Conservation (phyloP, 2,888 invertebrate species). For the Amorpha juglandis region DNA sequence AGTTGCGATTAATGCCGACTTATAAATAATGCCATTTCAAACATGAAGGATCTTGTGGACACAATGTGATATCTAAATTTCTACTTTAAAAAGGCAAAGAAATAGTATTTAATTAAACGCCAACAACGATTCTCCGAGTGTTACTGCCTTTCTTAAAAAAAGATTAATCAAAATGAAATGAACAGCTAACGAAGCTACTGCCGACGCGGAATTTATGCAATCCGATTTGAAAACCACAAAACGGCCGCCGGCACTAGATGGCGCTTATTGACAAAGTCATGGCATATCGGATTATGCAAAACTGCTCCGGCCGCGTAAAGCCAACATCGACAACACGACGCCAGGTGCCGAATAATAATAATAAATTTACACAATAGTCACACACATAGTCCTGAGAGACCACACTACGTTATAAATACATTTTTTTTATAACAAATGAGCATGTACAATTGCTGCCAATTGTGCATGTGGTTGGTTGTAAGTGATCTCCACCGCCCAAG, state of each 20-base stretch:
- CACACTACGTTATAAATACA: too few relatives aligned
- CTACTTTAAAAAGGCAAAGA: not conserved
- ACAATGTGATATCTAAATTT: not conserved
- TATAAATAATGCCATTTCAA: too few relatives aligned
- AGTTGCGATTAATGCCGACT: too few relatives aligned
- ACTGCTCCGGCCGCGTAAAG: constrained; percentile 8
- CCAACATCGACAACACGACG: not conserved
- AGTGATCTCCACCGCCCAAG: too few relatives aligned
- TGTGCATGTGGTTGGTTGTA: too few relatives aligned
- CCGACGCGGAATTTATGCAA: constrained; percentile 20
- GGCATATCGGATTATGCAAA: constrained; percentile 27
- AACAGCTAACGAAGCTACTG: constrained; percentile 14
- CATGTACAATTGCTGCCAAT: too few relatives aligned
- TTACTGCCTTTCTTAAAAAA: constrained; percentile 8
- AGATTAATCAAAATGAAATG: constrained; percentile 21
- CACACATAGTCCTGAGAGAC: too few relatives aligned
- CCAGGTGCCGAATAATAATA: too few relatives aligned
- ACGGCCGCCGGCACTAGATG: constrained; percentile 4
- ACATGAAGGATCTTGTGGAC: too few relatives aligned
- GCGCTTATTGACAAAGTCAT: constrained; percentile 21
- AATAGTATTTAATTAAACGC: not conserved
- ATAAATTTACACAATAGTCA: too few relatives aligned
- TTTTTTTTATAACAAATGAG: too few relatives aligned
- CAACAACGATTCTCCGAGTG: not conserved
- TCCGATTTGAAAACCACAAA: constrained; percentile 20